Percentiles rank a stretch among this genome's conserved stretches.
phyloP scores from a whole-genome alignment of 2,797 vertebrate genomes.

The Falco novaeseelandiae region DNA sequence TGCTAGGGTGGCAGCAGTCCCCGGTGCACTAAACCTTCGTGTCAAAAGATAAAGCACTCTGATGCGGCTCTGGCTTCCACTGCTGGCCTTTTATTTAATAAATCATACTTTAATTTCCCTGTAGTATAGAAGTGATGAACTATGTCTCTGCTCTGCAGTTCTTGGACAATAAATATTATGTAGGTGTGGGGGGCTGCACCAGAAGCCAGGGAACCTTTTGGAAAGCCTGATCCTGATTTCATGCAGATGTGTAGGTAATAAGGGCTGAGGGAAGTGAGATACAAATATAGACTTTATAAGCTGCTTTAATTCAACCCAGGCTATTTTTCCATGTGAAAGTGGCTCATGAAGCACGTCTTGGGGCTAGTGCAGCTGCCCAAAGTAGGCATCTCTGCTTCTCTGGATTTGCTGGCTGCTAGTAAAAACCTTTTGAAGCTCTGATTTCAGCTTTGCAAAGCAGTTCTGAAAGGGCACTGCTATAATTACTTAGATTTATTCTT shows the following conservation, averaged over 20 bases:
- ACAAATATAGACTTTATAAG: slow-evolving; percentile 45
- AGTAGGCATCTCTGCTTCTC: slow-evolving; percentile 53
- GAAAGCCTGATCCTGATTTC: slow-evolving; percentile 54
- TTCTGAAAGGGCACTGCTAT: slow-evolving; percentile 49
- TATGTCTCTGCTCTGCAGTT: neutral
- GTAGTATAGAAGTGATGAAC: neutral
- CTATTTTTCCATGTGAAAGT: slow-evolving; percentile 45
- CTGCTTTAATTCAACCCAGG: slow-evolving; percentile 59
- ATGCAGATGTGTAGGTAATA: slow-evolving; percentile 49
- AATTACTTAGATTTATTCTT: slow-evolving; percentile 66
- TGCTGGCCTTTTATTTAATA: neutral
- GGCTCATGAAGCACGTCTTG: slow-evolving; percentile 41
- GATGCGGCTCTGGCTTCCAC: neutral
- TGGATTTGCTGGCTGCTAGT: slow-evolving; percentile 61
- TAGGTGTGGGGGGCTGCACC: neutral
- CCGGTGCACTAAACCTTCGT: neutral
- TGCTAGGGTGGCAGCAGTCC: neutral
- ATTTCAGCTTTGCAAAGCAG: slow-evolving; percentile 67
- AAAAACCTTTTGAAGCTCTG: slow-evolving; percentile 59
- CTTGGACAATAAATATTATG: neutral
- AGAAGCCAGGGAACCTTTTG: neutral
- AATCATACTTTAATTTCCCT: neutral
- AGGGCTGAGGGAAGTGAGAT: neutral
- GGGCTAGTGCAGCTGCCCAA: slow-evolving; percentile 47
- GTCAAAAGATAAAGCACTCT: neutral